phyloP scores from a whole-genome alignment of 2,797 vertebrate genomes.

The Chelon auratus region DNA sequence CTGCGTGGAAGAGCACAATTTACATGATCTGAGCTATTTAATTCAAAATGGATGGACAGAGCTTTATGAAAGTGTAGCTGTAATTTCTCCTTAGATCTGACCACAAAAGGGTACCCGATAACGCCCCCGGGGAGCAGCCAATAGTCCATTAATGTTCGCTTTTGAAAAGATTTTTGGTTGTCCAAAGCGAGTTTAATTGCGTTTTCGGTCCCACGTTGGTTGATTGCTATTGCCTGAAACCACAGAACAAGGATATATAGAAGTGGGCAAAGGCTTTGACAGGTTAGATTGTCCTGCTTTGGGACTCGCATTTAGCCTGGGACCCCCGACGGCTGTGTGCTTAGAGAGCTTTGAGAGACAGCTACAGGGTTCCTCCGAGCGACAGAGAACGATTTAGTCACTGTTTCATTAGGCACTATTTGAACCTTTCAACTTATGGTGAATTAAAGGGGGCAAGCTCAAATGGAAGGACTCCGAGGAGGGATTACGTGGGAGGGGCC shows the following conservation, averaged over 20 bases:
- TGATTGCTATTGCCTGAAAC: constrained; percentile 83
- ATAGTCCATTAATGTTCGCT: constrained; percentile 80
- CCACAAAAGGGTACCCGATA: constrained; percentile 81
- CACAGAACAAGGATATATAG: constrained; percentile 80
- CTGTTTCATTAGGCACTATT: constrained; percentile 98
- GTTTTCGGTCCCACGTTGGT: constrained; percentile 88
- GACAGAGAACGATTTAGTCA: constrained; percentile 92
- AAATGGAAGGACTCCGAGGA: constrained; percentile 86
- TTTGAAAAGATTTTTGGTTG: constrained; percentile 78
- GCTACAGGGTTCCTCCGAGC: constrained; percentile 87
- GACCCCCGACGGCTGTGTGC: constrained; percentile 83
- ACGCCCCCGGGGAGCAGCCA: constrained; percentile 73
- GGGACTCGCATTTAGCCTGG: constrained; percentile 80
- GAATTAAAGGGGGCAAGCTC: constrained; percentile 94
- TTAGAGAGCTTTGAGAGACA: constrained; percentile 88
- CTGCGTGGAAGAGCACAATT: constrained; percentile 17
- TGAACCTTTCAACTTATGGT: constrained; percentile 98
- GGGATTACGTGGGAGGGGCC: constrained; percentile 94
- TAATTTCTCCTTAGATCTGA: constrained; percentile 67
- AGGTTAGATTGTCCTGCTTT: constrained; percentile 86
- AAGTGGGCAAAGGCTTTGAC: constrained; percentile 86
- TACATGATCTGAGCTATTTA: constrained; percentile 42
- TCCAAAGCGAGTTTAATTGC: constrained; percentile 90
- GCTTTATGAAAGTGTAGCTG: constrained; percentile 64
- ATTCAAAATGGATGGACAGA: constrained; percentile 46